Conservation (phyloP, 2,888 invertebrate species). For the Hololepta plana region DNA sequence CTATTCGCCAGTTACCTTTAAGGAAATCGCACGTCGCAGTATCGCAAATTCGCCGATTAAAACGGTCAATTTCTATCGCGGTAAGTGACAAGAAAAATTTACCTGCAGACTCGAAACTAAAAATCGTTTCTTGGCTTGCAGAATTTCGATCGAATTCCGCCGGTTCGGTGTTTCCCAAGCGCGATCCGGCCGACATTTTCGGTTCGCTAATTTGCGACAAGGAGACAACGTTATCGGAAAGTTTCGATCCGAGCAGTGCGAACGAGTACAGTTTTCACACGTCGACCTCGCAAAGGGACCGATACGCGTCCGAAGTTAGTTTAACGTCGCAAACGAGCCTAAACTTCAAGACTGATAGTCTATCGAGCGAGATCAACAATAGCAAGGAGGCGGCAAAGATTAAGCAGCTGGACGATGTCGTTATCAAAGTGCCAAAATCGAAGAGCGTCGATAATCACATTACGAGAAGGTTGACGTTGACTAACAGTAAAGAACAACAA, state of each 20-base stretch:
- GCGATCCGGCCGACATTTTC: slow-evolving; percentile 34
- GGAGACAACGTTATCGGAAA: slow-evolving; percentile 16
- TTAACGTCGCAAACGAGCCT: slow-evolving; percentile 9
- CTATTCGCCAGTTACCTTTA: slow-evolving; percentile 72
- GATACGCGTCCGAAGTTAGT: slow-evolving; percentile 10
- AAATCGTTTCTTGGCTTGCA: slow-evolving; percentile 15
- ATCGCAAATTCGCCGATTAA: slow-evolving; percentile 32
- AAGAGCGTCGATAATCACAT: no score
- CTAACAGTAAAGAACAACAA: no score
- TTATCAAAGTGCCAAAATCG: no score
- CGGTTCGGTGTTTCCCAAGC: slow-evolving; percentile 33
- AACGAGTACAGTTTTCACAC: background rate
- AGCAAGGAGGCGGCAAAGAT: slow-evolving; percentile 13
- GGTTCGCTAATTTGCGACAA: slow-evolving; percentile 37
- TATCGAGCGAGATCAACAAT: slow-evolving; percentile 2
- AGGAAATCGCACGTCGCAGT: slow-evolving; percentile 64
- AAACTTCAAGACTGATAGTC: slow-evolving; percentile 5
- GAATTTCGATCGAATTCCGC: slow-evolving; percentile 57
- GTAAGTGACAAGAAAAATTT: slow-evolving; percentile 3
- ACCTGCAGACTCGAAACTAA: background rate
- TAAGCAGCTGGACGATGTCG: no score
- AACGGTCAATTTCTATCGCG: slow-evolving; percentile 3
- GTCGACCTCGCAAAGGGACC: background rate
- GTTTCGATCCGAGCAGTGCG: slow-evolving; percentile 7
- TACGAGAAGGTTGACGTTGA: no score